phyloP scores from a whole-genome alignment of 2,797 vertebrate genomes.

The Knipowitschia caucasica region DNA sequence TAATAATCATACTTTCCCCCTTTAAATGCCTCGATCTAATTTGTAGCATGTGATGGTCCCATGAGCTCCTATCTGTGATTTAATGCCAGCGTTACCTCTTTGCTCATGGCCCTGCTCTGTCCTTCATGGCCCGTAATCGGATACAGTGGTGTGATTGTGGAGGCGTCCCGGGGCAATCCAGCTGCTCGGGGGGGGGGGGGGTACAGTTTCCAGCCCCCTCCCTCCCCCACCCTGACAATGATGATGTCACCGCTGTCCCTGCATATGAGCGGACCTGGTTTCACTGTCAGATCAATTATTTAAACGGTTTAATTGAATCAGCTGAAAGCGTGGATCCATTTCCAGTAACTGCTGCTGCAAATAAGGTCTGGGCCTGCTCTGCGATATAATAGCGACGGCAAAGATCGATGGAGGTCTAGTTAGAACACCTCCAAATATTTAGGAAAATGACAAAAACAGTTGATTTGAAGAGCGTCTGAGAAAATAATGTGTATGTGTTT shows the following conservation, averaged over 20 bases:
- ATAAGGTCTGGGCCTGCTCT: constrained; percentile 69
- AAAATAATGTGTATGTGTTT: not conserved
- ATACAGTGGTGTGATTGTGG: constrained; percentile 65
- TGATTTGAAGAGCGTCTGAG: not conserved
- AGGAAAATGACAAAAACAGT: constrained; percentile 27
- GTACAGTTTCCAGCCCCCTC: constrained; percentile 58
- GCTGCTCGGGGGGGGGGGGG: constrained; percentile 47
- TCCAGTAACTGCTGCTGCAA: constrained; percentile 72
- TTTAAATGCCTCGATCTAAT: constrained; percentile 14
- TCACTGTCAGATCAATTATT: constrained; percentile 79
- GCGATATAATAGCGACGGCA: constrained; percentile 39
- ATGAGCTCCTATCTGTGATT: constrained; percentile 54
- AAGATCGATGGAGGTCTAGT: constrained; percentile 53
- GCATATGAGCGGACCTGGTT: constrained; percentile 70
- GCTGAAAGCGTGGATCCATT: constrained; percentile 73
- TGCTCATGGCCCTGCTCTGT: constrained; percentile 52
- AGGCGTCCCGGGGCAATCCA: constrained; percentile 63
- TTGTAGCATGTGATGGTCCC: constrained; percentile 53
- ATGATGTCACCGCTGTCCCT: constrained; percentile 72
- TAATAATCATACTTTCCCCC: constrained; percentile 26
- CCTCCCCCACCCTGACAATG: constrained; percentile 16
- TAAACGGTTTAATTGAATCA: constrained; percentile 77
- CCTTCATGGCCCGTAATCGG: constrained; percentile 70
- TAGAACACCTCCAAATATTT: constrained; percentile 39
- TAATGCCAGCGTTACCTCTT: constrained; percentile 51